These are phyloP conservation scores for Adelphocoris suturalis DNA, from an alignment of 2,888 invertebrate species.

Conservation along the genomic window DNA sequence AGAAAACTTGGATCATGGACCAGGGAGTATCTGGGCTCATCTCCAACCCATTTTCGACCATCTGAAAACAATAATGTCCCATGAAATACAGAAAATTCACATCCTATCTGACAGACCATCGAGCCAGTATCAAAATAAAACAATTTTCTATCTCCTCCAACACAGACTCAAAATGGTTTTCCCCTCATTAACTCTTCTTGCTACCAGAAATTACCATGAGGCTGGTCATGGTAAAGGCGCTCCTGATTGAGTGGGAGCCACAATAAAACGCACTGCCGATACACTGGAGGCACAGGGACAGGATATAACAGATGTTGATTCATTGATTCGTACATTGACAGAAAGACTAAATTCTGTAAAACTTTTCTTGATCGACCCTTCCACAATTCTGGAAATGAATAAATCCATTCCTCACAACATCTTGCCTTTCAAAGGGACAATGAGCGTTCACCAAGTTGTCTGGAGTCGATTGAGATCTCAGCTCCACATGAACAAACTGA, in stretches of 20 bases:
- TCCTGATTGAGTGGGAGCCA: slow-evolving; percentile 77
- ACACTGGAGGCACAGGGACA: slow-evolving; percentile 67
- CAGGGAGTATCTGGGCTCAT: background rate
- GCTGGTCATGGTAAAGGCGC: slow-evolving; percentile 78
- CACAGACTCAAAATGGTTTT: slow-evolving; percentile 73
- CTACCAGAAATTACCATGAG: slow-evolving; percentile 77
- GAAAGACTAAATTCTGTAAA: background rate
- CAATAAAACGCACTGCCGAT: slow-evolving; percentile 77
- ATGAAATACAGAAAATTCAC: slow-evolving; percentile 75
- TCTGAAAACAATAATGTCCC: too few species aligned
- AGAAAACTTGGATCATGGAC: background rate
- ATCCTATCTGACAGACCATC: slow-evolving; percentile 78
- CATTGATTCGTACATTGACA: background rate
- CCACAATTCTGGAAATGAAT: background rate
- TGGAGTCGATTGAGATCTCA: background rate
- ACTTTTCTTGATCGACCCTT: slow-evolving; percentile 35
- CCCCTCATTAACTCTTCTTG: slow-evolving; percentile 69
- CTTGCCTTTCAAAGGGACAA: slow-evolving; percentile 58
- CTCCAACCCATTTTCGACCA: background rate
- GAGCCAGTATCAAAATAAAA: slow-evolving; percentile 78
- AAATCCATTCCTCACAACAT: slow-evolving; percentile 33
- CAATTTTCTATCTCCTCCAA: slow-evolving; percentile 77
- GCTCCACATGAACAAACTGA: slow-evolving; percentile 9
- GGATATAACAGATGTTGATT: slow-evolving; percentile 69
- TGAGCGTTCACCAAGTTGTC: slow-evolving; percentile 60